Conservation (phyloP, 2,113 vertebrate species). For the Xiphophorus hellerii region DNA sequence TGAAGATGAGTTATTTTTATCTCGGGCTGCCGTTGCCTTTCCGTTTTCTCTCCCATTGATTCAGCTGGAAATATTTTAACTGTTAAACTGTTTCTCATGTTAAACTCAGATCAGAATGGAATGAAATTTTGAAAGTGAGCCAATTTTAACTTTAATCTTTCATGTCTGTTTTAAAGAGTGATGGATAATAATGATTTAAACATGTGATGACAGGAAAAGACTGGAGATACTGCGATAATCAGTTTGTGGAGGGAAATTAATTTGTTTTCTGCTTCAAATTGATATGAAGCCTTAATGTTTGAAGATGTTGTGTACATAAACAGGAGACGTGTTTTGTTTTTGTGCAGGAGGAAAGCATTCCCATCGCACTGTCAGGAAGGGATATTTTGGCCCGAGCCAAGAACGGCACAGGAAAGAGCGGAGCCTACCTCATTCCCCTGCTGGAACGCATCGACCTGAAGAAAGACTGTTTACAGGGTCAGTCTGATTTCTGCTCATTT, state of each 20-base stretch:
- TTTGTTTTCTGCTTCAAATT: not conserved
- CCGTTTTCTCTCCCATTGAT: not conserved
- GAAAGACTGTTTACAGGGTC: conserved; percentile 99
- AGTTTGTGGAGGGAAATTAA: not conserved
- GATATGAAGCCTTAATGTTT: not conserved
- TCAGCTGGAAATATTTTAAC: not conserved
- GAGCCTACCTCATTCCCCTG: conserved; percentile 99
- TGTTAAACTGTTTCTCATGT: not conserved
- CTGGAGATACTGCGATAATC: no score
- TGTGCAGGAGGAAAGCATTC: conserved; percentile 97
- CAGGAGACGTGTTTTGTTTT: not conserved
- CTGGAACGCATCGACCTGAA: conserved; percentile 99
- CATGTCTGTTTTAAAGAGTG: not conserved
- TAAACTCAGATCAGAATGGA: not conserved
- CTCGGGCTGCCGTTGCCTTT: not conserved
- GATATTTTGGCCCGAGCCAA: conserved; percentile 99
- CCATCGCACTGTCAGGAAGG: conserved; percentile 98
- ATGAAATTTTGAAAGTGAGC: not conserved
- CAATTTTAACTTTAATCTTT: not conserved
- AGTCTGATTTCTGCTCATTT: conserved; percentile 22
- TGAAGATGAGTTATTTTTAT: no score
- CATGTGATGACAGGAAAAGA: no score
- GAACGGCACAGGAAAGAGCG: conserved; percentile 99
- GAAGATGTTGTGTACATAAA: not conserved
- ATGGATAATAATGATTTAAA: no score